These are phyloP conservation scores for Virgularia gustaviana DNA, from an alignment of 92 coral and sea anemone species.

Conservation along the genomic window DNA sequence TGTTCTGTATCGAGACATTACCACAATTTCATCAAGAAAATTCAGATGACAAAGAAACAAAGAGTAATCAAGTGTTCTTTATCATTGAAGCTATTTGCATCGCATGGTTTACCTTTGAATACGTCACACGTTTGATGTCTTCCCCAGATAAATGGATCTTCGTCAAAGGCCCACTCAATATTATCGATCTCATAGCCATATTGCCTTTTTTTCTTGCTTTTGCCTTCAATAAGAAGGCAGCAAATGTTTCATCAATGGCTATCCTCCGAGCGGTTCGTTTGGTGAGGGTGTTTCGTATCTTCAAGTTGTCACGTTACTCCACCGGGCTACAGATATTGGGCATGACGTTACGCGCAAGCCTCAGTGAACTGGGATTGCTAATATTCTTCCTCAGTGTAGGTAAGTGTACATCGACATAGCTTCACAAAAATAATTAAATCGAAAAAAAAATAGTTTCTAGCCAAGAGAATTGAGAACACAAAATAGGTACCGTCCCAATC, in stretches of 20 bases:
- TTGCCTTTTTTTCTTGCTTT: conserved; percentile 80
- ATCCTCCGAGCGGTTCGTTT: conserved; percentile 82
- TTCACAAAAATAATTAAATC: not conserved
- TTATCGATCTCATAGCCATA: conserved; percentile 86
- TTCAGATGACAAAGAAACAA: conserved; percentile 31
- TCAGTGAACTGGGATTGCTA: conserved; percentile 80
- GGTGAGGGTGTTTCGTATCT: conserved; percentile 89
- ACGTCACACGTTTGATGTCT: conserved; percentile 65
- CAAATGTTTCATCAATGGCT: conserved; percentile 83
- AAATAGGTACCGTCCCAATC: too few species aligned
- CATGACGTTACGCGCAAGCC: conserved; percentile 87
- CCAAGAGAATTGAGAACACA: too few species aligned
- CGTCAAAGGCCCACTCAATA: conserved; percentile 70
- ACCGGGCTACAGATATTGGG: conserved; percentile 91
- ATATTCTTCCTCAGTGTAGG: conserved; percentile 80
- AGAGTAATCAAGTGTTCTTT: conserved; percentile 61
- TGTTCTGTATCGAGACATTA: conserved; percentile 89
- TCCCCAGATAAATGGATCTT: conserved; percentile 90
- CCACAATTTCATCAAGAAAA: conserved; percentile 69
- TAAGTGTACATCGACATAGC: not conserved
- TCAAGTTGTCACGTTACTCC: conserved; percentile 93
- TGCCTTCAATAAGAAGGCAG: conserved; percentile 65
- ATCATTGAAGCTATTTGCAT: conserved; percentile 77
- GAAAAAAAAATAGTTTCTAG: too few species aligned
- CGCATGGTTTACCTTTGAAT: conserved; percentile 92